phyloP scores from a whole-genome alignment of 2,797 vertebrate genomes.

The Pangasius macronema region DNA sequence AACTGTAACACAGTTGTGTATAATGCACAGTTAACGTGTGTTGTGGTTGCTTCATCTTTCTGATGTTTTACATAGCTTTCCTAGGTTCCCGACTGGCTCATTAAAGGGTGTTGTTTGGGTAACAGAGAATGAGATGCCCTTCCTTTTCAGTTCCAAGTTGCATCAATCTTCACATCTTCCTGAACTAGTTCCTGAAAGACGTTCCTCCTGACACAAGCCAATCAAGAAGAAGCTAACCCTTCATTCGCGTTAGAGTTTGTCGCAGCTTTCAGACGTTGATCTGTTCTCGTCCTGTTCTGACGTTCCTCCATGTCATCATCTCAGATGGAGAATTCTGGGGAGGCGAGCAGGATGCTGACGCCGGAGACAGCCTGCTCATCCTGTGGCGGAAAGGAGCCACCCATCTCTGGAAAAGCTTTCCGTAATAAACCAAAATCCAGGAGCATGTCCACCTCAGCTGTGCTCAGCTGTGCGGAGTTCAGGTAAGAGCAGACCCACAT shows the following conservation, averaged over 20 bases:
- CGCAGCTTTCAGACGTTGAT: background rate
- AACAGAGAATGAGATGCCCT: background rate
- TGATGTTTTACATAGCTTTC: background rate
- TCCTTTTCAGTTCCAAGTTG: background rate
- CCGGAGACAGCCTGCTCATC: constrained; percentile 73
- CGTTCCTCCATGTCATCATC: background rate
- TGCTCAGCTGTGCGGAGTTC: constrained; percentile 82
- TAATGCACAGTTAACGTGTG: background rate
- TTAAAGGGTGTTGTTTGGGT: background rate
- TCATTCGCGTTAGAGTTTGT: background rate
- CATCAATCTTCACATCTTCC: background rate
- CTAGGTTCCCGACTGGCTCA: background rate
- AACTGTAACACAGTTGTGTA: background rate
- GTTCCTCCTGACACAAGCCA: background rate
- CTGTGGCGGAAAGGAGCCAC: constrained; percentile 76
- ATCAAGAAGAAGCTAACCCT: background rate
- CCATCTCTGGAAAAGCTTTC: constrained; percentile 63
- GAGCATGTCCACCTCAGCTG: constrained; percentile 87
- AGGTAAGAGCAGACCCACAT: constrained; percentile 71
- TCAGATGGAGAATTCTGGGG: constrained; percentile 77
- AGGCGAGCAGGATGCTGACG: constrained; percentile 64
- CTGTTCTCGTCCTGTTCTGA: background rate
- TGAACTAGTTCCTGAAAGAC: background rate
- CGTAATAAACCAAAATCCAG: constrained; percentile 82
- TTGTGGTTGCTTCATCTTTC: background rate